Percentiles rank a stretch among this genome's conserved stretches.
These are phyloP conservation scores for Anastatus disparis DNA, from an alignment of 1,140 invertebrate genomes.

Conservation along the genomic window DNA sequence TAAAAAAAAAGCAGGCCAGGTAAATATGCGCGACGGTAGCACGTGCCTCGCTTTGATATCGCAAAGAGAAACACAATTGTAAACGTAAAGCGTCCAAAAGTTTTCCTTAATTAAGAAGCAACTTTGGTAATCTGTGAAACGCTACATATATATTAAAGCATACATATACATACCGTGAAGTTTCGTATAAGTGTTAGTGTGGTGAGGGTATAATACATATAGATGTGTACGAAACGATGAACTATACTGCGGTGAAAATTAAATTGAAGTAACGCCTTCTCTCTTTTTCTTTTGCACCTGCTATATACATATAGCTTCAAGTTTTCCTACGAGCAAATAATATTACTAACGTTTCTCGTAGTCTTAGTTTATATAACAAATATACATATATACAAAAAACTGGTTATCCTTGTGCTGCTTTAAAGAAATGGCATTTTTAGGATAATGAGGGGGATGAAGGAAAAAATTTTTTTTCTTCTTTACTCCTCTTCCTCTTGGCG, in stretches of 20 bases:
- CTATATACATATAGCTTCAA: neutral
- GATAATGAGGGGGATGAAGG: conserved; percentile 5
- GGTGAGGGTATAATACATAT: no score
- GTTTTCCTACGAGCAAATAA: neutral
- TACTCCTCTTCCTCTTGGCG: neutral
- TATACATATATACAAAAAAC: neutral
- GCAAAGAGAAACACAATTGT: conserved; percentile 5
- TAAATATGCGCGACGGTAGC: conserved; percentile 1
- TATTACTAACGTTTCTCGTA: neutral
- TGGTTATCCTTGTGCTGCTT: neutral
- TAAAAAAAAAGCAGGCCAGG: neutral
- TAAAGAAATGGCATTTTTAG: conserved; percentile 9
- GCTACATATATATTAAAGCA: conserved; percentile 14
- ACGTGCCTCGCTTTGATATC: conserved; percentile 9
- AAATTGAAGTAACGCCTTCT: conserved; percentile 1
- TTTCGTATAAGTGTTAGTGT: no score
- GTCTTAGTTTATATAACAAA: no score
- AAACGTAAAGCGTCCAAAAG: conserved; percentile 25
- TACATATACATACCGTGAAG: no score
- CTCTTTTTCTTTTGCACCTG: neutral
- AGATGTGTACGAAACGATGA: neutral
- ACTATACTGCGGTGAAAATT: neutral
- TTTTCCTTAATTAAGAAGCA: conserved; percentile 49
- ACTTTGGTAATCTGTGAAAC: conserved; percentile 47
- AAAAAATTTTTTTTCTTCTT: no score